Evolutionary conservation across 1,140 invertebrate genomes (phyloP).

Genomic region (Planococcus citri): DNA sequence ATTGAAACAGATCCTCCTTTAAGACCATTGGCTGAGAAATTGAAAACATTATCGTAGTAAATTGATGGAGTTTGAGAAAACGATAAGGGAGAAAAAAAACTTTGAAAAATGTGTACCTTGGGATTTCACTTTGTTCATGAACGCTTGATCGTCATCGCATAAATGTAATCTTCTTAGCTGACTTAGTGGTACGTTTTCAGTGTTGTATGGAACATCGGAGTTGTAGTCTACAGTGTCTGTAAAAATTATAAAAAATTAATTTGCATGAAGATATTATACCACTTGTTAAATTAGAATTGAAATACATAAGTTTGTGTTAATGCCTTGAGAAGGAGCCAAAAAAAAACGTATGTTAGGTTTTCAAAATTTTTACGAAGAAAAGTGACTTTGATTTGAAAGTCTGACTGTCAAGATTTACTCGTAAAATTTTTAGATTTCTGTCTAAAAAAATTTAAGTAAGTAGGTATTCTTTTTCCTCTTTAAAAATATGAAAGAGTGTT

Average conservation of each 20-base stretch:
- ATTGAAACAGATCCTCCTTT: not conserved
- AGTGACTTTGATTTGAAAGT: no score
- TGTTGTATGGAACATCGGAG: constrained; percentile 24
- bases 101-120: no score
- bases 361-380: no score
- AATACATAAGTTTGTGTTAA: no score
- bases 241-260: not conserved
- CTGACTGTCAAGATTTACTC: no score
- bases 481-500: no score
- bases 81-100: not conserved
- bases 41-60: not conserved
- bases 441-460: no score
- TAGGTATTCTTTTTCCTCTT: no score
- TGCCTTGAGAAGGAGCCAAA: no score
- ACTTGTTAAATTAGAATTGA: not conserved
- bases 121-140: constrained; percentile 49
- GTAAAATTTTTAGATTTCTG: no score
- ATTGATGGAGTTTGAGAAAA: not conserved
- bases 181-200: constrained; percentile 28
- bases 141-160: constrained; percentile 43
- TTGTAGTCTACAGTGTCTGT: not conserved
- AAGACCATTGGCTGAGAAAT: not conserved
- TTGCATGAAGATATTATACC: no score
- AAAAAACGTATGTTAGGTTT: no score
- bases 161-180: constrained; percentile 45